A percentile compares a stretch with the other conserved stretches of the same genome.
Conservation (phyloP, 2,797 vertebrate genomes). For the Sebastes taczanowskii region DNA sequence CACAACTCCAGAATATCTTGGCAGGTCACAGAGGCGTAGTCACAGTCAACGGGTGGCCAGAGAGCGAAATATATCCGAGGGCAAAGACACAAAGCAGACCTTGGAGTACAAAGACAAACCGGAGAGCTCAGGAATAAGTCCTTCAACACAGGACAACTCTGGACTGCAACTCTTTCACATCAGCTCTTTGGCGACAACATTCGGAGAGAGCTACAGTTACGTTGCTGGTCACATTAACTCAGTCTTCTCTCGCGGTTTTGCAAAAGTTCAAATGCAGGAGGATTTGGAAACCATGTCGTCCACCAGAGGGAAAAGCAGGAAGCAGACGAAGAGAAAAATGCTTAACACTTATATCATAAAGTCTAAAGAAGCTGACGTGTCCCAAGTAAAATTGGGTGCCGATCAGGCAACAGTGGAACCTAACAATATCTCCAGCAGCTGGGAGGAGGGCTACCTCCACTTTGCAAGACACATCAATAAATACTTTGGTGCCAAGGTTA, state of each 20-base stretch:
- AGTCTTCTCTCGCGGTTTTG: constrained; percentile 52
- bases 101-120: constrained; percentile 6
- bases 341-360: neutral
- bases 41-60: constrained; percentile 32
- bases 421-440: constrained; percentile 22
- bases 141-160: constrained; percentile 3
- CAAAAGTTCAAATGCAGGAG: constrained; percentile 19
- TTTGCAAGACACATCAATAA: constrained; percentile 77
- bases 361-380: neutral
- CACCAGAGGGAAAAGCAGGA: constrained; percentile 3
- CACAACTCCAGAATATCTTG: constrained; percentile 35
- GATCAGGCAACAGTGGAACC: constrained; percentile 5
- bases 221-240: constrained; percentile 79
- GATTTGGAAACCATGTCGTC: neutral
- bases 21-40: constrained; percentile 41
- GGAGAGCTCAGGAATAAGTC: constrained; percentile 17
- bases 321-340: constrained; percentile 32
- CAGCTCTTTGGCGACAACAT: constrained; percentile 74
- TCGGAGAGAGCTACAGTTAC: constrained; percentile 79
- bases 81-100: constrained; percentile 7
- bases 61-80: constrained; percentile 14
- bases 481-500: constrained; percentile 77
- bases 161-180: constrained; percentile 77
- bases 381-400: neutral
- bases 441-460: constrained; percentile 73